Conservation (phyloP, 2,113 vertebrate species). For the Ranitomeya variabilis region DNA sequence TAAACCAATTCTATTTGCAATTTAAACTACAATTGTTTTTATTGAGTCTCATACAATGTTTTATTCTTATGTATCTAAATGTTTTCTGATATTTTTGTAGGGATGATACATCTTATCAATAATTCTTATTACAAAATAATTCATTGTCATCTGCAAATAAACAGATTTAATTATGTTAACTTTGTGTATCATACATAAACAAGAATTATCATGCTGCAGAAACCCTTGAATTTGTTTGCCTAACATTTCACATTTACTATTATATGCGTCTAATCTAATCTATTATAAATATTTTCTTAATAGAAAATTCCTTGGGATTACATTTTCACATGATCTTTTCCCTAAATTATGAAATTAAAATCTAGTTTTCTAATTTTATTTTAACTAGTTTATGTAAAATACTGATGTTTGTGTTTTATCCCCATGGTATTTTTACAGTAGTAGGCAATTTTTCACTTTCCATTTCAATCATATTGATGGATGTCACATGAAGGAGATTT, state of each 20-base stretch:
- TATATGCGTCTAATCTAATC: background rate
- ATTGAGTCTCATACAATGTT: background rate
- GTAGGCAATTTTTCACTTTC: conserved; percentile 30
- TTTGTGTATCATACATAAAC: background rate
- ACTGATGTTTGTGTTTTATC: conserved; percentile 28
- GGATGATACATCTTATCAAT: background rate
- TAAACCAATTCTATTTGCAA: too few species aligned
- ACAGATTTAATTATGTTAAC: background rate
- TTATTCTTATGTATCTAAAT: background rate
- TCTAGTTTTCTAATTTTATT: conserved; percentile 1
- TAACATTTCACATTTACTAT: background rate
- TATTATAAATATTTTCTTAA: background rate
- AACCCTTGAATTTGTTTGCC: background rate
- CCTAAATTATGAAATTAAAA: background rate
- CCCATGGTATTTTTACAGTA: conserved; percentile 18
- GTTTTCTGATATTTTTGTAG: background rate
- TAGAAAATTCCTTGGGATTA: background rate
- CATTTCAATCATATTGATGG: conserved; percentile 29
- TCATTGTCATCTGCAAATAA: background rate
- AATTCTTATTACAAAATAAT: background rate
- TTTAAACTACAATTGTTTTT: background rate
- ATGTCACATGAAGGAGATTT: conserved; percentile 35
- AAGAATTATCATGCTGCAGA: background rate
- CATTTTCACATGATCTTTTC: background rate
- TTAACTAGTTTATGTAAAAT: conserved; percentile 35